phyloP scores from a whole-genome alignment of 2,113 vertebrate genomes.

The Pseudorasbora parva region DNA sequence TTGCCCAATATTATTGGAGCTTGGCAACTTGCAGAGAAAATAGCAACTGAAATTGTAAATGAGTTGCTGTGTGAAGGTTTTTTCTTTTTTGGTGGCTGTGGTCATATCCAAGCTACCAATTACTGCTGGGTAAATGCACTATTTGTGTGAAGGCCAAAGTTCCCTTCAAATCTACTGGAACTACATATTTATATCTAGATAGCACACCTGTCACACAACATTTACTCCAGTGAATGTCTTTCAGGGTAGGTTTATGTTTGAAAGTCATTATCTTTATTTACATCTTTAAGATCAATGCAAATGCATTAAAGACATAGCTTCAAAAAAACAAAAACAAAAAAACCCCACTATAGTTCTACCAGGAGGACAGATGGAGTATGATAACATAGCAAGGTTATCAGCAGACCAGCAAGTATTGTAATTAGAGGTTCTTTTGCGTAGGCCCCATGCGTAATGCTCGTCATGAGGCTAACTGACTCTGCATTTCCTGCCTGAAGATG shows the following conservation, averaged over 20 bases:
- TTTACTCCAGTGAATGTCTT: background rate
- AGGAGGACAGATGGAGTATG: too few species aligned
- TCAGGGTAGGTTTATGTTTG: background rate
- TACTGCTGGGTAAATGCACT: background rate
- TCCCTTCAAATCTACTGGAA: background rate
- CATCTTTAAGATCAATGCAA: background rate
- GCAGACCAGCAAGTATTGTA: too few species aligned
- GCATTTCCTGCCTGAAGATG: too few species aligned
- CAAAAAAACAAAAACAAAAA: too few species aligned
- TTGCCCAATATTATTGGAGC: background rate
- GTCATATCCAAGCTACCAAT: background rate
- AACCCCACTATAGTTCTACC: too few species aligned
- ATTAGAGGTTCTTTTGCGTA: too few species aligned
- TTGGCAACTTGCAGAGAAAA: background rate
- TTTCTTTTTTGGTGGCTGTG: background rate
- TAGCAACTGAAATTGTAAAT: background rate
- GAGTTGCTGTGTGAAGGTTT: background rate
- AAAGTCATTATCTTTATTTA: slow-evolving; percentile 1
- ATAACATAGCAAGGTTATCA: too few species aligned
- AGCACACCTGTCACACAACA: background rate
- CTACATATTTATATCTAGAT: background rate
- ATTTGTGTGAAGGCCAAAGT: background rate
- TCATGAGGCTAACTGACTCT: too few species aligned
- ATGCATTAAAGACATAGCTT: background rate
- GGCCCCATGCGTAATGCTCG: too few species aligned